Conservation (phyloP, 2,113 vertebrate genomes). For the Chitala chitala region DNA sequence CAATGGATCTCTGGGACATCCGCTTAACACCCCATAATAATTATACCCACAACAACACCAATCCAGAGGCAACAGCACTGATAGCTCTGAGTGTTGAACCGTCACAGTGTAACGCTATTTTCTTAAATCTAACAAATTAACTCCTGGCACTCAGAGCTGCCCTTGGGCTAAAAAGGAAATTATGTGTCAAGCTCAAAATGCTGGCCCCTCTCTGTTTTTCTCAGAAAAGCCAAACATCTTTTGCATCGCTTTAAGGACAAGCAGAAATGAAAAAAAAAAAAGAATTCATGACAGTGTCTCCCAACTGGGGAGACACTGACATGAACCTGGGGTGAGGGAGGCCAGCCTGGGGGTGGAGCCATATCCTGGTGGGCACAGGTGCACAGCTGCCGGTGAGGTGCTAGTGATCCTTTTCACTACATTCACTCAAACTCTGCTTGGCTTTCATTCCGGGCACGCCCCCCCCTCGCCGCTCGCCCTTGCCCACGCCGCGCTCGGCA, state of each 20-base stretch:
- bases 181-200: slow-evolving; percentile 54
- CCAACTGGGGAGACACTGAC: too few relatives aligned
- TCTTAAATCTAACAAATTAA: slow-evolving; percentile 56
- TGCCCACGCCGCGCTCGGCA: slow-evolving; percentile 3
- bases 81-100: slow-evolving; percentile 30
- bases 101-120: slow-evolving; percentile 46
- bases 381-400: slow-evolving; percentile 58
- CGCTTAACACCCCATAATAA: slow-evolving; percentile 33
- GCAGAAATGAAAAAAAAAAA: neutral
- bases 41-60: slow-evolving; percentile 24
- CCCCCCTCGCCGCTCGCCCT: slow-evolving; percentile 48
- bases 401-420: slow-evolving; percentile 49
- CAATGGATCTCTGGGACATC: slow-evolving; percentile 12
- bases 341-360: slow-evolving; percentile 39
- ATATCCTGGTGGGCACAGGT: slow-evolving; percentile 59
- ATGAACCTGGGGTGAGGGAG: slow-evolving; percentile 20
- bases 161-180: slow-evolving; percentile 50
- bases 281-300: too few relatives aligned
- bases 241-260: slow-evolving; percentile 24
- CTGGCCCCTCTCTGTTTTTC: slow-evolving; percentile 22
- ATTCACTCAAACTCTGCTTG: slow-evolving; percentile 26
- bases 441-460: too few relatives aligned
- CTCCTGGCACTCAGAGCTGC: slow-evolving; percentile 41
- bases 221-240: slow-evolving; percentile 26
- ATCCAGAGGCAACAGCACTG: slow-evolving; percentile 13